phyloP scores from a whole-genome alignment of 1,140 invertebrate genomes.

The Tetranychus cinnabarinus region DNA sequence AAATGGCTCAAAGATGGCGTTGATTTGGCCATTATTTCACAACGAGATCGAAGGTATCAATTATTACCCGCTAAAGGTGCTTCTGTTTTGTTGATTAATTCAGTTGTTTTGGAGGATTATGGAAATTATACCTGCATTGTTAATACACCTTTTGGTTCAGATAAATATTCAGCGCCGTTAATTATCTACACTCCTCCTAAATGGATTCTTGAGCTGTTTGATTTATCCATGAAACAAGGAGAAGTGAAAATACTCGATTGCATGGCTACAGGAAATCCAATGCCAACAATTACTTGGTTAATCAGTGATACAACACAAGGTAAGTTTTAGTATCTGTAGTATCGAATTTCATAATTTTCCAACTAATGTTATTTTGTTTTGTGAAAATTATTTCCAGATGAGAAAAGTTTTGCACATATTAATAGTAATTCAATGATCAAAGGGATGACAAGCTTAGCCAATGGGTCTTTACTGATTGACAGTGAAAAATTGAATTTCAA shows the following conservation, averaged over 20 bases:
- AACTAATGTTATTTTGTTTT: not conserved
- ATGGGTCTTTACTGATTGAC: not conserved
- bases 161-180: conserved; percentile 68
- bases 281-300: not conserved
- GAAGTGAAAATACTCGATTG: not conserved
- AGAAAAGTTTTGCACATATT: not conserved
- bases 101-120: conserved; percentile 61
- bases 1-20: conserved; percentile 22
- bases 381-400: not conserved
- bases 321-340: not conserved
- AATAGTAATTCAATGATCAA: not conserved
- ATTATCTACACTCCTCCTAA: conserved; percentile 29
- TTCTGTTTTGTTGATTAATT: conserved; percentile 47
- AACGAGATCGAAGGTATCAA: not conserved
- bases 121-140: conserved; percentile 66
- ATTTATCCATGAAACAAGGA: too few relatives aligned
- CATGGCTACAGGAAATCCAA: too few relatives aligned
- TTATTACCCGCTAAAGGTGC: not conserved
- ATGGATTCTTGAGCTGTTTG: not conserved
- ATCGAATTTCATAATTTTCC: not conserved
- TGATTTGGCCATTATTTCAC: not conserved
- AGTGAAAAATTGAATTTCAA: not conserved
- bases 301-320: not conserved
- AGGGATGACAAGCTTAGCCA: not conserved
- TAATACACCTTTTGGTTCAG: conserved; percentile 63